Base-by-base conservation (phyloP, 2,113 vertebrate genomes). In the Cairina moschata region DNA sequence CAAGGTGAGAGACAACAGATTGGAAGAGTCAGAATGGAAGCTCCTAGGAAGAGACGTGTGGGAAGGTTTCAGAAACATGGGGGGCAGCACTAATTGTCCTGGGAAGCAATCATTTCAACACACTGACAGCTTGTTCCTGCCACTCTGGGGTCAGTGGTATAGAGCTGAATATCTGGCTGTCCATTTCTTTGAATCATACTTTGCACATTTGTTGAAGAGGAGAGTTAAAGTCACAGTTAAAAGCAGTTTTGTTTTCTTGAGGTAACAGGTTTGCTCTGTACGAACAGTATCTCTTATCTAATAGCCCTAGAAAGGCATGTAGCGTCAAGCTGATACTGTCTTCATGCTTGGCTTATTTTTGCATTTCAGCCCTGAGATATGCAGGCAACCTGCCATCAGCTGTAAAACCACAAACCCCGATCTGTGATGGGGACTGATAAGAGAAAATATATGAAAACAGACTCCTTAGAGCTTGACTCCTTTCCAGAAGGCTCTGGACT, bases 231-330 rank as follows among this genome's bases (percentile, higher is more conserved):
- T 13, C 81, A 91, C 22, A 50, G 90, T 90, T 91, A 81, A 93
- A 96, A 93, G 82, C 81, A 87, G 81, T 50, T 95, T 95, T 96
- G 80, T 94, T 97, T 92, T 95, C 85, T 84, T 94, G 93, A 93
- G 83, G 92, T 91, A 97, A 96, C 94, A 96, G 95, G 94, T 96
- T 96, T 96, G 84, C 90, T 95, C 95, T 93, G 85, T 96, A 63
- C 91, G 95, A 95, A 92, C 88, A 93, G 65, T 94, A 90, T 95
- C 84, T 97, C 93, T 96, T 96, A 97, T 97, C 97, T 97, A 96
- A 97, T 93, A 97, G 91, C 73, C 89, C 86, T 94, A 83, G 92
- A 97, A 97, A 96, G 94, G 95, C 96, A 96, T 95, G 93, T 96
- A 96, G 91, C 73, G 6, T 96, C 97, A 97, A 96, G 97, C 66